Percentiles rank a stretch among this genome's conserved stretches.
phyloP scores from a whole-genome alignment of 1,140 invertebrate genomes.

The Drosophila mojavensis region DNA sequence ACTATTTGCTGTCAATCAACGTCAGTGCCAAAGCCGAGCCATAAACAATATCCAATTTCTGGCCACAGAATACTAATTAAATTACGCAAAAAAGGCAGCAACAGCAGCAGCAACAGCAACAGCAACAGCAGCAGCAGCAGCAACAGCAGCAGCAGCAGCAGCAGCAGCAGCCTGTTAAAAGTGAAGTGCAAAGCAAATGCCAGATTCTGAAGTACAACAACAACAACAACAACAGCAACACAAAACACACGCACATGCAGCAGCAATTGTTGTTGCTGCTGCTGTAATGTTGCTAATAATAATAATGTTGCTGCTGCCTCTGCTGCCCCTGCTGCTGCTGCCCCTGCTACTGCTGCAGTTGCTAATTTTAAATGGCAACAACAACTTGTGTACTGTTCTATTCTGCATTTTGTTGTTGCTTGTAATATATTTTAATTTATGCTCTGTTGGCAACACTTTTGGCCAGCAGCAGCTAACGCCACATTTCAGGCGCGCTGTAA shows the following conservation, averaged over 20 bases:
- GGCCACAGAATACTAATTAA: constrained; percentile 82
- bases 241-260: constrained; percentile 9
- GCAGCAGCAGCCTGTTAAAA: constrained; percentile 32
- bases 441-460: constrained; percentile 74
- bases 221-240: constrained; percentile 1
- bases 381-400: constrained; percentile 48
- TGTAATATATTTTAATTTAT: constrained; percentile 80
- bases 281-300: constrained; percentile 50
- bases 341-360: constrained; percentile 28
- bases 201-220: constrained; percentile 47
- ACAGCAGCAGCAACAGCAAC: constrained; percentile 21
- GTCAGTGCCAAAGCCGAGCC: constrained; percentile 75
- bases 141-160: too few species aligned
- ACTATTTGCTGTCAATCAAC: constrained; percentile 80
- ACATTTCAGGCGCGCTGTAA: constrained; percentile 60
- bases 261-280: constrained; percentile 35
- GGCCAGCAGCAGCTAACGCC: constrained; percentile 55
- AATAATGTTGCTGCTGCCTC: constrained; percentile 37
- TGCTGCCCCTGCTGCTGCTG: too few species aligned
- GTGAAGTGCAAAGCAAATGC: constrained; percentile 51
- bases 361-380: constrained; percentile 73
- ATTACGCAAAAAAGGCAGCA: constrained; percentile 69
- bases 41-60: constrained; percentile 83
- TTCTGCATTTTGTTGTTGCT: constrained; percentile 23
- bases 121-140: too few species aligned